phyloP scores from a whole-genome alignment of 2,797 vertebrate species.

The Sphenodon punctatus region DNA sequence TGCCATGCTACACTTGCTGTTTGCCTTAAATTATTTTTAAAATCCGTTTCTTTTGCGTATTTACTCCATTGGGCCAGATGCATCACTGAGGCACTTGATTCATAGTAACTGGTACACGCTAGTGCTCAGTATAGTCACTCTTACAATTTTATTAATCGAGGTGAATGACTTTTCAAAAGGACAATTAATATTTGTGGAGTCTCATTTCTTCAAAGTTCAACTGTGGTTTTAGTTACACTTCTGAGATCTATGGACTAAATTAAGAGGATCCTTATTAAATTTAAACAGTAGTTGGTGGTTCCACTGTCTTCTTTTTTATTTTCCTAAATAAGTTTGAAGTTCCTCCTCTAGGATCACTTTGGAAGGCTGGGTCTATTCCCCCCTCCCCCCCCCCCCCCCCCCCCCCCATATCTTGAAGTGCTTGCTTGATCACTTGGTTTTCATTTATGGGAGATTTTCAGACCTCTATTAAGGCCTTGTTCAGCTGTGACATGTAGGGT shows the following conservation, averaged over 20 bases:
- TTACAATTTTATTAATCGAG: slow-evolving; percentile 15
- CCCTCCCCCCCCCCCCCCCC: too few species aligned
- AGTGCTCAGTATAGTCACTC: background rate
- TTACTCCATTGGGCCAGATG: background rate
- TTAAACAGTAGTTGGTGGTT: background rate
- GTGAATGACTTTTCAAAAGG: background rate
- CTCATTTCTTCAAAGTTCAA: background rate
- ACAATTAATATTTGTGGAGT: background rate
- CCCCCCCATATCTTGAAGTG: too few species aligned
- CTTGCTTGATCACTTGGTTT: too few species aligned
- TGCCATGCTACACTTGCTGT: background rate
- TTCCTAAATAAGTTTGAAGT: too few species aligned
- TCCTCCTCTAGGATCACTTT: too few species aligned
- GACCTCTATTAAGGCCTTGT: too few species aligned
- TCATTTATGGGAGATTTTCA: too few species aligned
- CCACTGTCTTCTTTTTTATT: too few species aligned
- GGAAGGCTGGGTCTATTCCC: too few species aligned
- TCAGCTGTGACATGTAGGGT: too few species aligned
- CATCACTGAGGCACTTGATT: background rate
- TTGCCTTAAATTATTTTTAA: background rate
- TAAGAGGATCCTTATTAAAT: slow-evolving; percentile 20
- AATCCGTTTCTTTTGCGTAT: background rate
- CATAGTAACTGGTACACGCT: background rate
- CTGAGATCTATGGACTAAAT: background rate
- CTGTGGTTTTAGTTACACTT: background rate